Base-by-base conservation (phyloP, 2,888 invertebrate genomes). In the Plutella xylostella region DNA sequence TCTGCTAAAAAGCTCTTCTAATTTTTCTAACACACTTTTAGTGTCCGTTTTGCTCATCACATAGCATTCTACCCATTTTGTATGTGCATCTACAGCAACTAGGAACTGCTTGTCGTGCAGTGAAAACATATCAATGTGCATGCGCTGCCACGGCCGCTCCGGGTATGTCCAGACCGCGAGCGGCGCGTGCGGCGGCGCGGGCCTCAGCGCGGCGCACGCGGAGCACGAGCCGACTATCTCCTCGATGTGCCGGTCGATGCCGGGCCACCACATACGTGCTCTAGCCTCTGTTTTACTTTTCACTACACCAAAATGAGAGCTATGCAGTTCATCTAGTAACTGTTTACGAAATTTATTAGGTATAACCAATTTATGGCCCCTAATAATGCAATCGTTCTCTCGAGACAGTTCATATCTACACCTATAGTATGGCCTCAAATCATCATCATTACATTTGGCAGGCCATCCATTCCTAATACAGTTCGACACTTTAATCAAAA, bases 271-370 rank as follows among this genome's bases (percentile, higher is more conserved):
- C 45, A 49, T 44, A 18, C 47, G 43, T 12, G 3, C 6, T 22
- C 47, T 19, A 4, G 50, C 49, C 22, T 48, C 45, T 9, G 28
- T n/a, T 46, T 53, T 53, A 1, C 46, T 51, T 42, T 52, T 52
- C 4, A 51, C 48, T 2, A 51, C 43, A 4, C 49, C 49, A 25
- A 51, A 48, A 39, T 49, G 49, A 11, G 50, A 41, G 3, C 15
- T 18, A 30, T 51, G 51, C 15, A 50, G 30, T 31, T 52, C 48
- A 11, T 48, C 43, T 35, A 51, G 42, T 5, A 52, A 4, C 15
- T 30, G 39, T 25, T 47, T 46, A 1, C 48, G 25, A 14, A 45
- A 50, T 21, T 30, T 17, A 12, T 7, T 1, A n/a, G 47, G 47
- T 19, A 47, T 43, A 18, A 43, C 14, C 11, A 46, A 11, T 31